A percentile compares a stretch with the other conserved stretches of the same genome.
phyloP scores from a whole-genome alignment of 2,113 vertebrate species.

The Rana temporaria region DNA sequence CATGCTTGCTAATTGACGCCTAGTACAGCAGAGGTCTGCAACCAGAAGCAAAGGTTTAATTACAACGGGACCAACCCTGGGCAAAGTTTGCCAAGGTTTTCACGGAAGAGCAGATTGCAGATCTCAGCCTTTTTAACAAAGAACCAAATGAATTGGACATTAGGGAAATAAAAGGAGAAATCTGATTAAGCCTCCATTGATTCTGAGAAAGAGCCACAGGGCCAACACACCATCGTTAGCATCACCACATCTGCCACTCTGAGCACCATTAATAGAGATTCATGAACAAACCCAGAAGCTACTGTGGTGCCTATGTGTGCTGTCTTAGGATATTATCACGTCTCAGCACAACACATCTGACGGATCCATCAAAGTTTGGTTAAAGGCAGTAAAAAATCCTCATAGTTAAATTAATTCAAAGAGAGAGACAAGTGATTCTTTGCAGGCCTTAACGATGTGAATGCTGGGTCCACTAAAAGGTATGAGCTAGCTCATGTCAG shows the following conservation, averaged over 20 bases:
- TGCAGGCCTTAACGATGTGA: background rate
- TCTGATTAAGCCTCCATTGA: slow-evolving; percentile 33
- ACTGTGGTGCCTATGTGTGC: background rate
- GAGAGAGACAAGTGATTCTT: slow-evolving; percentile 5
- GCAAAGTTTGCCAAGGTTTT: slow-evolving; percentile 21
- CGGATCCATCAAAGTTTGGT: slow-evolving; percentile 42
- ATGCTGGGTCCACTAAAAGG: background rate
- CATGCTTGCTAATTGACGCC: slow-evolving; percentile 34
- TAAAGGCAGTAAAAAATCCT: slow-evolving; percentile 3
- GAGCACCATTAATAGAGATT: slow-evolving; percentile 46
- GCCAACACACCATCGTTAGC: background rate
- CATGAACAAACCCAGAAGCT: slow-evolving; percentile 32
- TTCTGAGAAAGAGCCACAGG: slow-evolving; percentile 32
- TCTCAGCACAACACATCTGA: slow-evolving; percentile 29
- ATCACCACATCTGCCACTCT: slow-evolving; percentile 21
- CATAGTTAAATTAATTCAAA: slow-evolving; percentile 15
- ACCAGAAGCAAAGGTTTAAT: slow-evolving; percentile 28
- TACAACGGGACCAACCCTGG: slow-evolving; percentile 29
- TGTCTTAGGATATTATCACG: slow-evolving; percentile 43
- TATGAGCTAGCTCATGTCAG: background rate
- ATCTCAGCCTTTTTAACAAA: slow-evolving; percentile 36
- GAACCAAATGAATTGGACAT: slow-evolving; percentile 38
- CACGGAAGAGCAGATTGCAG: slow-evolving; percentile 50
- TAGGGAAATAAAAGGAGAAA: slow-evolving; percentile 24
- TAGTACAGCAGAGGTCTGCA: slow-evolving; percentile 24